These are phyloP conservation scores for Campylorhamphus procurvoides DNA, from an alignment of 2,113 vertebrate species.

Conservation along the genomic window DNA sequence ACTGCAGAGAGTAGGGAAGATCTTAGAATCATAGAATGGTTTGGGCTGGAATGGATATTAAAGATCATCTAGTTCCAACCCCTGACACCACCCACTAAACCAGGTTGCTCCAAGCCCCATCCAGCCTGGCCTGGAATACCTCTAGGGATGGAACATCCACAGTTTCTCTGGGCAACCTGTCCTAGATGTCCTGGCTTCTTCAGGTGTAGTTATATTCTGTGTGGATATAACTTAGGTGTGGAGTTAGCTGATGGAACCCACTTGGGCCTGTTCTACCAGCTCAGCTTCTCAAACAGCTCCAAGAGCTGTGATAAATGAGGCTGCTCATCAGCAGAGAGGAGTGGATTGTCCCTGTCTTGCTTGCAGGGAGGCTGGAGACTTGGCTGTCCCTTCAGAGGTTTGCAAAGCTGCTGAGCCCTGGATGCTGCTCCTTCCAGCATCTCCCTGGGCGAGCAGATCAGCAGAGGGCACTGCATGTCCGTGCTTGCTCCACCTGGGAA, in stretches of 20 bases:
- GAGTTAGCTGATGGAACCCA: not conserved
- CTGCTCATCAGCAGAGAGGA: not conserved
- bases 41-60: not conserved
- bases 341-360: not conserved
- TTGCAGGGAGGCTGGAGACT: not conserved
- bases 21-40: not conserved
- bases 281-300: not conserved
- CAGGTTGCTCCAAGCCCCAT: not conserved
- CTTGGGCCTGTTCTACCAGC: not conserved
- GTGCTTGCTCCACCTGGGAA: not conserved
- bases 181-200: not conserved
- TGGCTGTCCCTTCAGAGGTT: not conserved
- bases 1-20: not conserved
- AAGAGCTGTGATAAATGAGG: not conserved
- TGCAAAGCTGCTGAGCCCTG: not conserved
- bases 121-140: not conserved
- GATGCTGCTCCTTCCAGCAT: not conserved
- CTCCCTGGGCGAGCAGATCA: not conserved
- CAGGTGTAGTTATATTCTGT: not conserved
- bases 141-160: not conserved
- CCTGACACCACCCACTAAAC: not conserved
- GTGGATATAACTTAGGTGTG: not conserved
- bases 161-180: not conserved
- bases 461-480: constrained; percentile 47
- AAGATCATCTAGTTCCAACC: not conserved